Percentiles rank a stretch among this genome's conserved stretches.
These are phyloP conservation scores for Ichneumon xanthorius DNA, from an alignment of 2,888 invertebrate species.

Conservation along the genomic window DNA sequence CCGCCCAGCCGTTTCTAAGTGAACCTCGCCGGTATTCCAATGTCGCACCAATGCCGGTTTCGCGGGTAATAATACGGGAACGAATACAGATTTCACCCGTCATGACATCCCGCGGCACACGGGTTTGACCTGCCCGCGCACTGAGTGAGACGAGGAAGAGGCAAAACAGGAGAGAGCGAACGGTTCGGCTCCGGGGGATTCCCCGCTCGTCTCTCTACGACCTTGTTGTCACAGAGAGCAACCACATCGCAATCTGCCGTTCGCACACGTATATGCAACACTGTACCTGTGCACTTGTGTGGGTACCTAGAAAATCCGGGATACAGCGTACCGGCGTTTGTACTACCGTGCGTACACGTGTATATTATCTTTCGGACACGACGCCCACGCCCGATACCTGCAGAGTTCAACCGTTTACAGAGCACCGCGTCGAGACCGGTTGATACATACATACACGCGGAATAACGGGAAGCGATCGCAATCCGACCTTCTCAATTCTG, in stretches of 20 bases:
- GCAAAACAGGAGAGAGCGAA: conserved; percentile 56
- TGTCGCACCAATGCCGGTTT: conserved; percentile 34
- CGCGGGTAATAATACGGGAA: conserved; percentile 53
- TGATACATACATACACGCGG: neutral
- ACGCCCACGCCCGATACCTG: conserved; percentile 18
- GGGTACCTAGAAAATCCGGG: conserved; percentile 23
- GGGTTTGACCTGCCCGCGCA: conserved; percentile 26
- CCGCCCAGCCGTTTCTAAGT: too few species aligned
- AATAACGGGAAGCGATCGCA: neutral
- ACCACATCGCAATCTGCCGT: conserved; percentile 31
- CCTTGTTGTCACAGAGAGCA: conserved; percentile 68
- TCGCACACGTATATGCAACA: conserved; percentile 34
- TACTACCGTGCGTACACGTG: conserved; percentile 21
- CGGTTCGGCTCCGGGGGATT: conserved; percentile 62
- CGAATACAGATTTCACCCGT: conserved; percentile 81
- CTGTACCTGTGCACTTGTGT: neutral
- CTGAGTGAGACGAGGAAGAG: conserved; percentile 44
- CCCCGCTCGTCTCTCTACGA: conserved; percentile 70
- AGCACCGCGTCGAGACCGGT: neutral
- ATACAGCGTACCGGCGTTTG: conserved; percentile 7
- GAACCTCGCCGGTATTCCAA: conserved; percentile 50
- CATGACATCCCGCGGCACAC: conserved; percentile 72
- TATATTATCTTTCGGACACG: conserved; percentile 1
- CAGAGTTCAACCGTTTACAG: neutral
- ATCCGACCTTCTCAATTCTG: neutral